Evolutionary conservation across 2,888 invertebrate genomes (phyloP).

Genomic region (Philaethria dido): DNA sequence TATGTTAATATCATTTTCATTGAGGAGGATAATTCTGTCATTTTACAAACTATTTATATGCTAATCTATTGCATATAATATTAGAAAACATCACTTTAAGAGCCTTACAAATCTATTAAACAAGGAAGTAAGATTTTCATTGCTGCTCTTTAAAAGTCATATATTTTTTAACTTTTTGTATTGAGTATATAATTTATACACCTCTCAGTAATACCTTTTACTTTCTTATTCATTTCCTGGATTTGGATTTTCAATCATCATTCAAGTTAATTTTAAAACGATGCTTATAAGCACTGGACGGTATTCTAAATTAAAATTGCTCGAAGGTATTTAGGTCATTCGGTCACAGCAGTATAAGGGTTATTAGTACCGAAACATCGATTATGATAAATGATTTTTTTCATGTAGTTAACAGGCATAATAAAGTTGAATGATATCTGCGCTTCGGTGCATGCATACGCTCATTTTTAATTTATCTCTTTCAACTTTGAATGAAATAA

Average conservation of each 20-base stretch:
- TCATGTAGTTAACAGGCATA: conserved; percentile 26
- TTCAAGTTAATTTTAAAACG: conserved; percentile 30
- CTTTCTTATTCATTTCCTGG: conserved; percentile 23
- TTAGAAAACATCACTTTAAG: conserved; percentile 19
- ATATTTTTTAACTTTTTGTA: not conserved
- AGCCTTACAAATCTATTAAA: conserved; percentile 14
- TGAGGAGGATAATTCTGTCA: conserved; percentile 28
- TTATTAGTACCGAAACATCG: conserved; percentile 38
- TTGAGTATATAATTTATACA: not conserved
- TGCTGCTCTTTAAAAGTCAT: not conserved
- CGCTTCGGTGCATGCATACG: not conserved
- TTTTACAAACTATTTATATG: conserved; percentile 32
- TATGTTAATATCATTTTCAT: conserved; percentile 40
- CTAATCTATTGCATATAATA: conserved; percentile 28
- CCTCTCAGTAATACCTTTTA: conserved; percentile 11
- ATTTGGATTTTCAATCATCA: conserved; percentile 29
- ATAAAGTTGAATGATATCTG: conserved; percentile 30
- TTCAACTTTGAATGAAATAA: not conserved
- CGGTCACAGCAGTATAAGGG: conserved; percentile 38
- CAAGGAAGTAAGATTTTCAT: conserved; percentile 9
- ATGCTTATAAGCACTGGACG: conserved; percentile 33
- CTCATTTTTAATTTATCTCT: not conserved
- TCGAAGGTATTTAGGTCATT: conserved; percentile 42
- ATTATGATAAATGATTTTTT: conserved; percentile 43
- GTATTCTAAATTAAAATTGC: conserved; percentile 38